Base-by-base conservation (phyloP, 92 coral and sea anemone species). In the Micromussa lordhowensis region DNA sequence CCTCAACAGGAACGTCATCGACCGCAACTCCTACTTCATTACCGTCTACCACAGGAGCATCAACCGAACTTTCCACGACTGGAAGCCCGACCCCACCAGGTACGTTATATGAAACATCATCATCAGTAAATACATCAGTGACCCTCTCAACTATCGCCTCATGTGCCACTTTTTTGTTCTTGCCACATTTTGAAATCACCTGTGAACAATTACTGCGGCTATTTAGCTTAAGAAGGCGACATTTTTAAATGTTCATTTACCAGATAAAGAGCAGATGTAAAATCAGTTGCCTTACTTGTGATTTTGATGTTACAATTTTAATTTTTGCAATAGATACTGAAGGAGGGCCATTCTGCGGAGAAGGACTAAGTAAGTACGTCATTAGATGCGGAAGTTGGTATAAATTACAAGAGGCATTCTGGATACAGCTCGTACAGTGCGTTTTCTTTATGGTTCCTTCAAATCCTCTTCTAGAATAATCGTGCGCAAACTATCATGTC, bases 281-380 rank as follows among this genome's bases (percentile, higher is more conserved):
- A 44, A 44, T 44, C 54, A 51, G 30, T 18, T 36, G 8, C 44
- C 1, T 53, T 21, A 68, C 44, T 26, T 32, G 17, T 58, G 5
- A n/a, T 81, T 36, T 68, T 26, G n/a, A n/a, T n/a, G n/a, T n/a
- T n/a, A 18, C 49, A 48, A 77, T 18, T 36, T 1, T 76, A 1
- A 15, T 21, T 82, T 66, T 40, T 35, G 21, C 34, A 2, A 17
- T 19, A 81, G 85, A 21, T 2, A 15, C 77, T 48, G 86, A 18
- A 38, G 66, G 26, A 28, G 86, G 59, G 26, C 61, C 38, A 4
- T 68, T 2, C 15, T 82, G 86, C 38, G 86, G 86, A 68, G 86
- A 82, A 28, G 77, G 86, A n/a, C 71, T 82, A 28, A 48, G 86
- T 82, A 40, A 82, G 86, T 64, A 18, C 21, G 28, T 12, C 7